A percentile compares a stretch with the other conserved stretches of the same genome.
Evolutionary conservation across 2,113 vertebrate genomes (phyloP).

Genomic region (Electrona antarctica): DNA sequence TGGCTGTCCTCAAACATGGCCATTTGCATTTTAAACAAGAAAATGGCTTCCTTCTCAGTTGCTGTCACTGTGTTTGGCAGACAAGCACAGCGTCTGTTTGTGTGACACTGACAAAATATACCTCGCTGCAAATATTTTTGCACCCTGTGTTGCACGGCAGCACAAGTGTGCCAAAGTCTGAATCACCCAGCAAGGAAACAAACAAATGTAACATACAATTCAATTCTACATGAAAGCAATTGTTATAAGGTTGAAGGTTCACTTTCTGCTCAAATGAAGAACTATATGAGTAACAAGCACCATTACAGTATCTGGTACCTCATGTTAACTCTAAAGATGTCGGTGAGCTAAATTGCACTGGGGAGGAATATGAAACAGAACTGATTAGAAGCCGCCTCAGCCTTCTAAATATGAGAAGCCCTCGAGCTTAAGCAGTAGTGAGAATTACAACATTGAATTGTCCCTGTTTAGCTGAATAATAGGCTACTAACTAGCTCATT

Average conservation of each 20-base stretch:
- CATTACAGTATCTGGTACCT: neutral
- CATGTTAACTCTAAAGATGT: neutral
- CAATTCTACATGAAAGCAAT: no score
- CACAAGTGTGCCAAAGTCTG: constrained; percentile 35
- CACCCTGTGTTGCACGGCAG: constrained; percentile 52
- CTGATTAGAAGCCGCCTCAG: constrained; percentile 39
- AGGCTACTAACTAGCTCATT: constrained; percentile 64
- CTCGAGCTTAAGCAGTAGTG: constrained; percentile 23
- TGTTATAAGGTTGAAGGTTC: no score
- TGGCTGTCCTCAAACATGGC: constrained; percentile 59
- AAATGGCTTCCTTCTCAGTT: constrained; percentile 66
- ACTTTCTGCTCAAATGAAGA: no score
- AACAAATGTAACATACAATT: neutral
- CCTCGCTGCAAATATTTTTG: constrained; percentile 41
- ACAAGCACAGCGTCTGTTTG: constrained; percentile 58
- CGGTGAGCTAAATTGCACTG: constrained; percentile 3
- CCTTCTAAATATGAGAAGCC: constrained; percentile 41
- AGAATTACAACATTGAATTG: constrained; percentile 54
- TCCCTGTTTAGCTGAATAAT: constrained; percentile 62
- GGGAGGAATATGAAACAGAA: constrained; percentile 22
- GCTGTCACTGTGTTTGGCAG: constrained; percentile 69
- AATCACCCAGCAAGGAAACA: constrained; percentile 1
- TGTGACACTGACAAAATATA: constrained; percentile 60
- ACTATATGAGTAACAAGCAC: no score
- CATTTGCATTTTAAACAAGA: constrained; percentile 77